Evolutionary conservation across 2,113 vertebrate genomes (phyloP), one percentile per base, ranked within the genome.

Genomic region (Tetrao urogallus): DNA sequence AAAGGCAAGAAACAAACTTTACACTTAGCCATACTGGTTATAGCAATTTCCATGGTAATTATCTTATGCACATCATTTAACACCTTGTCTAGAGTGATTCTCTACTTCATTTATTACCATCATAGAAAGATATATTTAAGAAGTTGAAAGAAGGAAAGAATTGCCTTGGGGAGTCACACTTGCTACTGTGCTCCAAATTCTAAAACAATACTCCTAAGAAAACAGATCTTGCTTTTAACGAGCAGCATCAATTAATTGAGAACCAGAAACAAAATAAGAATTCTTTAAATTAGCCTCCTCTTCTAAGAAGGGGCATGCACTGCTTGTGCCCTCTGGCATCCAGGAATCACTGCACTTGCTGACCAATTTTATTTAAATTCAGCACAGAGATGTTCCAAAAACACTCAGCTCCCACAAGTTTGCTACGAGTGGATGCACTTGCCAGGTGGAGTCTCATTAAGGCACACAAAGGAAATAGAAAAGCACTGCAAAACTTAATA

Each of bases 11-110:
- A 89, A 91, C 36, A 89, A 45, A 58, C 45, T 89, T 79, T 64
- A 60, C 56, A 74, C 56, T 80, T 91, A 64, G 38, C 28, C 80
- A 19, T 64, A 64, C 12, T 57, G 22, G 38, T 92, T 88, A 81
- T 20, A 92, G 38, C 38, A 80, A 94, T 92, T 94, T 92, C 65
- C 91, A 88, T 19, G 88, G 60, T 85, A 93, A 96, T 91, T 85
- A 74, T n/a, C 28, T 56, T 74, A 73, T 28, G 60, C 40, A 30
- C 28, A 50, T 87, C 71, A 88, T 69, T 64, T 88, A 92, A 89
- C 72, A 93, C 78, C 72, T 88, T 89, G 85, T 89, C 84, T 82
- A 60, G 34, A 89, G 56, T 50, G 67, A 88, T 88, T 82, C 50
- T 89, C 71, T 82, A 21, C 64, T 91, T 91, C 34, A 19, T 85